These are phyloP conservation scores for Lepisosteus oculatus DNA, from an alignment of 2,113 vertebrate species.

Conservation along the genomic window DNA sequence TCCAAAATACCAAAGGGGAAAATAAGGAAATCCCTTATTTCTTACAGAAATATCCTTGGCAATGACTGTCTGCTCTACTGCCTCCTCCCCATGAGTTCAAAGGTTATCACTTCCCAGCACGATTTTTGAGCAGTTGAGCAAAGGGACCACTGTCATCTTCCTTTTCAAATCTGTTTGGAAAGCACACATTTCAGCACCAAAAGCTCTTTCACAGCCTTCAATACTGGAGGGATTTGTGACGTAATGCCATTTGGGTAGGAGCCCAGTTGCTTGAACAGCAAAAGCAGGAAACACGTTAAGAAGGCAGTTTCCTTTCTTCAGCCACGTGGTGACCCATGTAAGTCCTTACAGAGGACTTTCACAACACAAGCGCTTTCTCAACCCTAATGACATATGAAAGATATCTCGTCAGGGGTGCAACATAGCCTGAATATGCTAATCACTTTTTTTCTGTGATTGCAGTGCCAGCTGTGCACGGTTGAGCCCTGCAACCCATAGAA, in stretches of 20 bases:
- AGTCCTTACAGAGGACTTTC: neutral
- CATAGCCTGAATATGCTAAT: too few relatives aligned
- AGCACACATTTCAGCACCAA: slow-evolving; percentile 4
- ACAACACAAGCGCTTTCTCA: neutral
- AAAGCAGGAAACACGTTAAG: slow-evolving; percentile 20
- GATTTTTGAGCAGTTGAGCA: neutral
- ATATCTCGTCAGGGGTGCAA: too few relatives aligned
- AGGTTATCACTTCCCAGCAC: slow-evolving; percentile 12
- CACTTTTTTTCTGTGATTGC: too few relatives aligned
- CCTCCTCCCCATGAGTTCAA: slow-evolving; percentile 3
- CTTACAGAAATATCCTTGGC: slow-evolving; percentile 22
- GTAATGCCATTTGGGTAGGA: neutral
- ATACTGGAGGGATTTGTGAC: neutral
- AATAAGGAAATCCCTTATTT: slow-evolving; percentile 28
- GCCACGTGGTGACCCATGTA: slow-evolving; percentile 12
- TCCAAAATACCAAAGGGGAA: slow-evolving; percentile 1
- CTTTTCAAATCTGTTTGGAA: neutral
- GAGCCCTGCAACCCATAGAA: too few relatives aligned
- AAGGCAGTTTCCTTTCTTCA: slow-evolving; percentile 12
- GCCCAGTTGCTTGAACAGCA: neutral
- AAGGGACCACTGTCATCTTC: neutral
- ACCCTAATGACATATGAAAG: neutral
- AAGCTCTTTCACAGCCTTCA: neutral
- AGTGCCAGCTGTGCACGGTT: too few relatives aligned
- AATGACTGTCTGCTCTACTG: neutral